phyloP scores from a whole-genome alignment of 2,797 vertebrate species.

The Agapornis canus region DNA sequence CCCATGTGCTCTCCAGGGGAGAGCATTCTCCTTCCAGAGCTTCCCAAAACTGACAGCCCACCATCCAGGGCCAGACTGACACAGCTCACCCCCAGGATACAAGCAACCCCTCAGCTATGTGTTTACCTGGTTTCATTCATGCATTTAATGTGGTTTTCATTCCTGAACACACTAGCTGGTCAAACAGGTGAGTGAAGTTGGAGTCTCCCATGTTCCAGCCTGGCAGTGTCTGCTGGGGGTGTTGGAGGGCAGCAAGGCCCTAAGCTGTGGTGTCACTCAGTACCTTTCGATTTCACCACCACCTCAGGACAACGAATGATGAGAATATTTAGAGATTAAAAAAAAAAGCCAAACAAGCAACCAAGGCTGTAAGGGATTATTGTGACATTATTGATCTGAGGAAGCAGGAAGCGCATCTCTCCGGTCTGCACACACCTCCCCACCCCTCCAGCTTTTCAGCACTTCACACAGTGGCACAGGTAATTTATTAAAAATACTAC shows the following conservation, averaged over 20 bases:
- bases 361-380: neutral
- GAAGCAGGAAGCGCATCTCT: neutral
- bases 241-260: neutral
- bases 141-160: neutral
- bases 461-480: constrained; percentile 35
- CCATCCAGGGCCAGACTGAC: neutral
- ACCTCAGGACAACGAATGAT: neutral
- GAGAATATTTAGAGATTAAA: neutral
- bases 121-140: neutral
- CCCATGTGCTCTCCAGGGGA: fast-evolving
- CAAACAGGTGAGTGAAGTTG: neutral
- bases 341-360: neutral
- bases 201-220: neutral
- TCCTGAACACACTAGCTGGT: neutral
- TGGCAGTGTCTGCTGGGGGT: neutral
- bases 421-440: neutral
- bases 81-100: neutral
- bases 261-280: neutral
- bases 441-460: constrained; percentile 20
- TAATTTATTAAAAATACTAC: constrained; percentile 20
- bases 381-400: constrained; percentile 6
- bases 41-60: neutral
- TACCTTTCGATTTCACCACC: neutral
- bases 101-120: neutral
- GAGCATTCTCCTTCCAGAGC: neutral